Evolutionary conservation across 2,113 vertebrate species (phyloP), one percentile per base, ranked within the genome.

Genomic region (Cettia cetti): DNA sequence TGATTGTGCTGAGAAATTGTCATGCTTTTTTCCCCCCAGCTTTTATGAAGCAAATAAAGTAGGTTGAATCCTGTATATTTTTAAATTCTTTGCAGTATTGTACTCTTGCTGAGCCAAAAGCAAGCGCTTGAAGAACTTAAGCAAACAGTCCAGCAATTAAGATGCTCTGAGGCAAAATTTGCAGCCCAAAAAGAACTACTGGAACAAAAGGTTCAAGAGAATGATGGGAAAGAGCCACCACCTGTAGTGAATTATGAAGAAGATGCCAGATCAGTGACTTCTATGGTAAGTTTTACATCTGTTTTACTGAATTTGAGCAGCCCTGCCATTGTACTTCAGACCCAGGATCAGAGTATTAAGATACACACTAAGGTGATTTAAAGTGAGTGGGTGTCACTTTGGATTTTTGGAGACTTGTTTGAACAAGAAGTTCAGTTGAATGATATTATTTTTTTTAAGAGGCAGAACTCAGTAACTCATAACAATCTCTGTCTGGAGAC

Each of bases 201-300:
- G 50, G 99, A 99, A 52, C 96, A 98, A 95, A 99, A 99, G 86
- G 98, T 99, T 70, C 98, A 98, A 92, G 98, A 98, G 82, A 99
- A 98, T 94, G 98, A 99, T 92, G 99, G 99, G 63, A 99, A 98
- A 14, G 99, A 99, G 10, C 98, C 99, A 15, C 98, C 98, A 71
- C 98, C 98, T 11, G 98, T 99, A 13, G 97, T 99, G 70, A 99
- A 99, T 57, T 99, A 99, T 15, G 99, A 99, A 97, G 99, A 99
- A 57, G 99, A 99, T 90, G 98, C 98, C 9, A 98, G 99, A 95
- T 99, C 99, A 7, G 98, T 99, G 15, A 98, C 99, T 80, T 99
- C 99, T 52, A 98, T 99, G 83, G 99, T 99, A 97, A 97, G 97
- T 81, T 82, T 56, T 60, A 23, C 11, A 22, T 35, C n/a, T 63